Percentiles rank a stretch among this genome's conserved stretches.
Evolutionary conservation across 2,113 vertebrate species (phyloP).

Genomic region (rat (Rattus norvegicus)): GRCr8 NC_086037.1:52100501-52101000

Average conservation of each 20-base stretch:
- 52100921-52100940: neutral
- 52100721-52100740: neutral
- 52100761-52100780: neutral
- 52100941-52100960: constrained; percentile 47
- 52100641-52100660: constrained; percentile 47
- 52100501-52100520: neutral
- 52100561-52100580: constrained; percentile 40
- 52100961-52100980: neutral
- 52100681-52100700: constrained; percentile 40
- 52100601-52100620: constrained; percentile 32
- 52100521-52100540: neutral
- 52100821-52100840: neutral
- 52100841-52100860: neutral
- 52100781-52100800: neutral
- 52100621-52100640: constrained; percentile 42
- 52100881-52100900: neutral
- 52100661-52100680: constrained; percentile 47
- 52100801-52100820: neutral
- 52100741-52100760: neutral
- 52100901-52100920: neutral
- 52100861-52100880: neutral
- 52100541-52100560: constrained; percentile 36
- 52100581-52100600: constrained; percentile 55
- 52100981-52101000: neutral
- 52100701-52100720: neutral